Base-by-base conservation (phyloP, 2,888 invertebrate species). In the Protodeltote pygarga region DNA sequence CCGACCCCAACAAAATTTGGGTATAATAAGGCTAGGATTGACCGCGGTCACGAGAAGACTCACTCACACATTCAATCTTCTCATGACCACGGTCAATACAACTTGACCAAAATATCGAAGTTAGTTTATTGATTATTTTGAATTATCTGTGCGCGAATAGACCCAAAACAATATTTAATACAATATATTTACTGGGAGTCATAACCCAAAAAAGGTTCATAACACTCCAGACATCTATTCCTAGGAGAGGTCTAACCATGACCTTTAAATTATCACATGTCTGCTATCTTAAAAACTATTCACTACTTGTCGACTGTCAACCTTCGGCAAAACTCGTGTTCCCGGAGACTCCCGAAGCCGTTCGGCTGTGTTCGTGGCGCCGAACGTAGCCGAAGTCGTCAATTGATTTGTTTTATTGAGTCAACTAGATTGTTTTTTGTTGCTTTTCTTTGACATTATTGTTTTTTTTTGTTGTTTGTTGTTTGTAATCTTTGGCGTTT, bases 191-290 rank as follows among this genome's bases (percentile, higher is more conserved):
- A 27, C 13, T 24, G 3, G 13, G 6, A 21, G 13, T 21, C 21
- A 14, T 14, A 25, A 27, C 11, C 10, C 27, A 27, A 37, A 37
- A 14, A 3, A 5, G 3, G 14, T n/a, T 20, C 13, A 3, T 19
- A 2, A 14, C 11, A 20, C 15, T 23, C 6, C 2, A n/a, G n/a
- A n/a, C 11, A 11, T 23, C 38, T 5, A 31, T 34, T 63, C 58
- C 65, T 58, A 68, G 69, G 35, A 41, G 24, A 44, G 14, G 39
- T 40, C 50, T 47, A 34, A 13, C 41, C 40, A 5, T 66, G 70
- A 62, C 53, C 64, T 50, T n/a, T 11, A 4, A 11, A 10, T 20
- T 71, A 68, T 68, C 68, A 25, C 69, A 68, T 68, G 68, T 68
- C 68, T 68, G 58, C 5, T 41, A 58, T 57, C 51, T 71, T 32